These are phyloP conservation scores for Ormyrus labotus DNA, from an alignment of 2,888 invertebrate species.

Conservation along the genomic window DNA sequence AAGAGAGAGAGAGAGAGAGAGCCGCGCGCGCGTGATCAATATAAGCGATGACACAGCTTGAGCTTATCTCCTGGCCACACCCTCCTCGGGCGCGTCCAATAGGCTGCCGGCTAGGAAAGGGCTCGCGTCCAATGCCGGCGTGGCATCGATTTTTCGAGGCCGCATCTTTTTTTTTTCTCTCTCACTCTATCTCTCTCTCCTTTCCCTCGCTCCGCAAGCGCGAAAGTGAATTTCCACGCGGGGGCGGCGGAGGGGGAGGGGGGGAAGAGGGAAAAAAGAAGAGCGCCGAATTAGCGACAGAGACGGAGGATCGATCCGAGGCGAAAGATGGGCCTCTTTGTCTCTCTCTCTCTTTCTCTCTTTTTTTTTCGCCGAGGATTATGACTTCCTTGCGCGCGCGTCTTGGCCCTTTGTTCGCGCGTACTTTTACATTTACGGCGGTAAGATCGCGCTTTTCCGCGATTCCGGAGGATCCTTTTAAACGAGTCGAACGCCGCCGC, in stretches of 20 bases:
- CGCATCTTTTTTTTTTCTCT: slow-evolving; percentile 58
- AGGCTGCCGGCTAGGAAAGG: slow-evolving; percentile 57
- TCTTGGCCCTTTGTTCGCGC: too few species aligned
- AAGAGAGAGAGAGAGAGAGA: too few species aligned
- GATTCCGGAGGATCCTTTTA: too few species aligned
- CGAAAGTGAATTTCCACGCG: slow-evolving; percentile 73
- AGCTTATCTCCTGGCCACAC: slow-evolving; percentile 75
- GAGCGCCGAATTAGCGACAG: slow-evolving; percentile 61
- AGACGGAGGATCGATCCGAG: slow-evolving; percentile 56
- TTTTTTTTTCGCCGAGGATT: slow-evolving; percentile 29
- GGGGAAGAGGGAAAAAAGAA: slow-evolving; percentile 42
- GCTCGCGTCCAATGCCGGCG: slow-evolving; percentile 65
- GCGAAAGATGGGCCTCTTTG: slow-evolving; percentile 28
- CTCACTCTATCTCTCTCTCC: slow-evolving; percentile 58
- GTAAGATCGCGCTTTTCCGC: too few species aligned
- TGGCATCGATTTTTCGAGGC: slow-evolving; percentile 72
- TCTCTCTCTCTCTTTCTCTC: slow-evolving; percentile 31
- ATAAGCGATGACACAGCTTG: slow-evolving; percentile 75
- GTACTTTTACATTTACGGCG: too few species aligned
- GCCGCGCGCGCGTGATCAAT: slow-evolving; percentile 71
- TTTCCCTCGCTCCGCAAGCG: slow-evolving; percentile 16
- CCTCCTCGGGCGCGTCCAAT: slow-evolving; percentile 67
- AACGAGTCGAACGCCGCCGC: too few species aligned
- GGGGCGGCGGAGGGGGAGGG: slow-evolving; percentile 44
- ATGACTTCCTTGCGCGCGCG: slow-evolving; percentile 42